Evolutionary conservation across 2,113 vertebrate species (phyloP).

Genomic region (Elaphurus davidianus): DNA sequence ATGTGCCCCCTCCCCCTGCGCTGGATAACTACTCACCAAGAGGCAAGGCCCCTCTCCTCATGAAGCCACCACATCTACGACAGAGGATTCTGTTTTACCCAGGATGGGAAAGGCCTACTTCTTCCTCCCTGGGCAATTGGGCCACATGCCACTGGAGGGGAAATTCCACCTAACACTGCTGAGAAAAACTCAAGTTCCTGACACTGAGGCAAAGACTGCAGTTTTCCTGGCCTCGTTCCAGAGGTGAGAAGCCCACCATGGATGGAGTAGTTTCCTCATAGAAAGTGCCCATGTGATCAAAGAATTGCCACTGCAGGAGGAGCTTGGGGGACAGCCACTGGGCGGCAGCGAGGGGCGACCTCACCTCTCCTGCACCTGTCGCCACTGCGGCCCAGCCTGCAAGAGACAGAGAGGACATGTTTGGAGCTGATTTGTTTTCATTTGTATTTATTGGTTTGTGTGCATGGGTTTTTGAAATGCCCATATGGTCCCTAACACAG

Average conservation of each 20-base stretch:
- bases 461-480: background rate
- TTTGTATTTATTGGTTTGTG: constrained; percentile 26
- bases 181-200: background rate
- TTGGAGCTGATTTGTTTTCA: constrained; percentile 45
- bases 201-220: background rate
- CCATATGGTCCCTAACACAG: background rate
- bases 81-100: background rate
- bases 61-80: background rate
- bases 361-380: background rate
- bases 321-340: background rate
- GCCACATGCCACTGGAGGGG: background rate
- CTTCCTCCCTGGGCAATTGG: background rate
- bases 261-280: background rate
- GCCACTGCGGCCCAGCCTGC: background rate
- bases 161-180: background rate
- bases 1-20: background rate
- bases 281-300: background rate
- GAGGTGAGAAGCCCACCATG: background rate
- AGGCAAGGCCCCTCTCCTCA: background rate
- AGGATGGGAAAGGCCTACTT: background rate
- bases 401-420: background rate
- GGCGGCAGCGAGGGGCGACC: rapidly evolving
- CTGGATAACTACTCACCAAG: background rate
- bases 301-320: background rate
- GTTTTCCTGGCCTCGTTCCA: background rate